Conservation (phyloP, 2,113 vertebrate species). For the Neodontobutis hainanensis region DNA sequence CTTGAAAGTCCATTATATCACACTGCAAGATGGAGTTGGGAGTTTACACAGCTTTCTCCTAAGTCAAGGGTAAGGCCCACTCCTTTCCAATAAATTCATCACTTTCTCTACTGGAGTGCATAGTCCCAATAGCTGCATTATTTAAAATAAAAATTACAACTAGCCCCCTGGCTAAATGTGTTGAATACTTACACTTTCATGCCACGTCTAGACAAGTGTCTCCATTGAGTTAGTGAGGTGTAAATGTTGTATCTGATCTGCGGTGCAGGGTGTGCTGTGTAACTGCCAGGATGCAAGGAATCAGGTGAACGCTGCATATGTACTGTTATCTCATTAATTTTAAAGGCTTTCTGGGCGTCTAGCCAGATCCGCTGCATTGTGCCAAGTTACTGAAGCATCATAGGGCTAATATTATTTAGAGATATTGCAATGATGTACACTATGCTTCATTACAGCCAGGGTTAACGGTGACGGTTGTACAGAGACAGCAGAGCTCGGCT, state of each 20-base stretch:
- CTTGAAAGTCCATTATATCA: no score
- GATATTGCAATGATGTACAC: conserved; percentile 44
- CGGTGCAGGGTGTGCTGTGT: neutral
- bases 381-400: conserved; percentile 38
- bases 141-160: no score
- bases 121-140: no score
- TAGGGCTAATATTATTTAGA: conserved; percentile 50
- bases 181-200: no score
- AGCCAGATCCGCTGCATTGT: conserved; percentile 37
- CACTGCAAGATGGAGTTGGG: no score
- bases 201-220: neutral
- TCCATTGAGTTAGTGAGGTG: neutral
- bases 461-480: conserved; percentile 42
- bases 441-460: conserved; percentile 50
- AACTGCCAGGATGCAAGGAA: neutral
- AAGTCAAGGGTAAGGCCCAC: no score
- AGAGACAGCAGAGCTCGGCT: conserved; percentile 15
- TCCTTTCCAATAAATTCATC: no score
- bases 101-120: no score
- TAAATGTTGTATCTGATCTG: neutral
- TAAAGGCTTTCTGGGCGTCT: conserved; percentile 55
- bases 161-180: no score
- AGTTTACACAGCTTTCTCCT: no score
- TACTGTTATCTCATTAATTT: conserved; percentile 57
- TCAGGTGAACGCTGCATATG: conserved; percentile 39